phyloP scores from a whole-genome alignment of 2,797 vertebrate species.

The Danio tinwini region DNA sequence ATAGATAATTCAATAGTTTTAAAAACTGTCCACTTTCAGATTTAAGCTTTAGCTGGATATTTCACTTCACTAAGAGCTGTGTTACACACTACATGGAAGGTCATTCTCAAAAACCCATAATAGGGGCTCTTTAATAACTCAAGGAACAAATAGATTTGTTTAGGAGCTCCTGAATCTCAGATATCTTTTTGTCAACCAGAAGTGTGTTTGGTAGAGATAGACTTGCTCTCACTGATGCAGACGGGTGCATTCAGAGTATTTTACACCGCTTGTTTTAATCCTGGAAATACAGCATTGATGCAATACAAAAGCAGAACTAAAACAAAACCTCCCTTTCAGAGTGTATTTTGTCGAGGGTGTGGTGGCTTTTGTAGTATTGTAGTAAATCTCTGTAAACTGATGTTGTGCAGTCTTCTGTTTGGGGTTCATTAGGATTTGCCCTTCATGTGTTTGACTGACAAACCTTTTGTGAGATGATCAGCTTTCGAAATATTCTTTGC shows the following conservation, averaged over 20 bases:
- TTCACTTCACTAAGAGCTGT: too few relatives aligned
- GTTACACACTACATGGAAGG: too few relatives aligned
- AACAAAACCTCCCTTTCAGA: conserved; percentile 16
- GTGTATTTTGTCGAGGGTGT: neutral
- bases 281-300: conserved; percentile 2
- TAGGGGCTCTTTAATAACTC: too few relatives aligned
- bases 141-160: neutral
- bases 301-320: conserved; percentile 1
- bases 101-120: too few relatives aligned
- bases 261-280: neutral
- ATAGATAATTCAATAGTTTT: too few relatives aligned
- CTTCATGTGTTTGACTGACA: neutral
- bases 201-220: neutral
- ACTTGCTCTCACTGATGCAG: neutral
- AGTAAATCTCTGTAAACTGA: conserved; percentile 30
- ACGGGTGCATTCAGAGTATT: neutral
- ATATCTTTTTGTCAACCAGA: too few relatives aligned
- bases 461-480: neutral
- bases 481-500: neutral
- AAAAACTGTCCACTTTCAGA: too few relatives aligned
- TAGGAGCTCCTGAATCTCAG: neutral
- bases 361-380: conserved; percentile 11
- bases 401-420: conserved; percentile 24
- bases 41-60: too few relatives aligned
- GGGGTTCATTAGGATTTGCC: conserved; percentile 23